phyloP scores from a whole-genome alignment of 2,113 vertebrate species.

The Phalacrocorax pelagicus region DNA sequence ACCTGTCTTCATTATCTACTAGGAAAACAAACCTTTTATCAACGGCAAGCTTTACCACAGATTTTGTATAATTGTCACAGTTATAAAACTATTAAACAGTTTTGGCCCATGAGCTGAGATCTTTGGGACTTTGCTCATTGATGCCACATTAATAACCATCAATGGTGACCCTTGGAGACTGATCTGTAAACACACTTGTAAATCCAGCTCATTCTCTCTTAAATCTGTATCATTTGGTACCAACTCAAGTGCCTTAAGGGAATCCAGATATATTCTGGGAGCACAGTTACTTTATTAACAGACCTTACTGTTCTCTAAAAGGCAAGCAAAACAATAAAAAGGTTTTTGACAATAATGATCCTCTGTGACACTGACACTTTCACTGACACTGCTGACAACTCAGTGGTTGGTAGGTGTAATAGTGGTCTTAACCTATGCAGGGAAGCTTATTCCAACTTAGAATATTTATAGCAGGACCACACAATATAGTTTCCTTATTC shows the following conservation, averaged over 20 bases:
- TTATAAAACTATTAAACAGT: neutral
- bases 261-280: neutral
- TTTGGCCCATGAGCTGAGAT: neutral
- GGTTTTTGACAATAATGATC: neutral
- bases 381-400: neutral
- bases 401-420: neutral
- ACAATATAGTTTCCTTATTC: neutral
- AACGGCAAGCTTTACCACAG: neutral
- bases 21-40: neutral
- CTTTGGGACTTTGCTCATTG: neutral
- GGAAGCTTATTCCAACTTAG: neutral
- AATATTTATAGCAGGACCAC: neutral
- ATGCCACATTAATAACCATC: accelerated
- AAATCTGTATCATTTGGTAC: neutral
- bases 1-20: neutral
- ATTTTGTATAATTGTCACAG: neutral
- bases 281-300: neutral
- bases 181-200: neutral
- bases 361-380: neutral
- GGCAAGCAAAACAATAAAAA: neutral
- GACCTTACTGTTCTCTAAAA: neutral
- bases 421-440: neutral
- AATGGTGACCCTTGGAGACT: neutral
- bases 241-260: neutral
- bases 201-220: neutral